phyloP scores from a whole-genome alignment of 2,113 vertebrate species.

The Gallinago undulata region DNA sequence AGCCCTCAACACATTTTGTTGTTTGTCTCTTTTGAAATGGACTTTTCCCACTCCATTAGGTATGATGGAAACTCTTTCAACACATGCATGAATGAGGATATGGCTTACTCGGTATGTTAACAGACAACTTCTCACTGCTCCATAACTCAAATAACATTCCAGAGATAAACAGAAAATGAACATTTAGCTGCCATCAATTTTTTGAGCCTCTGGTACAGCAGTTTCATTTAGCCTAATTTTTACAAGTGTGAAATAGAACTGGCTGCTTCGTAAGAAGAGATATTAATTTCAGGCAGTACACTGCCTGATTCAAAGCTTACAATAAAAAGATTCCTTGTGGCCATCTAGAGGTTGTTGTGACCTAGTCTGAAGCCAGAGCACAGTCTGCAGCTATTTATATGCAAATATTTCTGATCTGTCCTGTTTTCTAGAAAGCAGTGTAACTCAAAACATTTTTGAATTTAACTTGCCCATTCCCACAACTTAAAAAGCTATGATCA shows the following conservation, averaged over 20 bases:
- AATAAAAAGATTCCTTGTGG: background rate
- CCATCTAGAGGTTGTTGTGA: background rate
- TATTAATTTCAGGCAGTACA: background rate
- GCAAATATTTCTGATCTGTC: background rate
- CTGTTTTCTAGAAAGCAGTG: background rate
- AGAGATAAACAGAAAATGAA: background rate
- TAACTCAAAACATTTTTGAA: background rate
- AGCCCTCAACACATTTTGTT: background rate
- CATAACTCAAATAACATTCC: background rate
- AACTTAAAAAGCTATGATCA: background rate
- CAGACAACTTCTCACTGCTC: background rate
- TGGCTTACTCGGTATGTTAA: background rate
- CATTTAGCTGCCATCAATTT: background rate
- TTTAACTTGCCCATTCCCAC: background rate
- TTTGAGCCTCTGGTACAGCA: background rate
- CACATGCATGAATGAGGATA: background rate
- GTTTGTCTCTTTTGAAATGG: background rate
- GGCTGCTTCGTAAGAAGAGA: background rate
- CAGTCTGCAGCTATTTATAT: background rate
- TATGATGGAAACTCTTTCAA: background rate
- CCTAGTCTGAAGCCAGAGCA: background rate
- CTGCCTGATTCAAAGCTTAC: background rate
- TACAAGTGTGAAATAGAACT: background rate
- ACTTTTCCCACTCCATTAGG: background rate
- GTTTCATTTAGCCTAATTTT: slow-evolving; percentile 11